A percentile compares a stretch with the other conserved stretches of the same genome.
Evolutionary conservation across 2,113 vertebrate species (phyloP).

Genomic region (Casuarius casuarius): DNA sequence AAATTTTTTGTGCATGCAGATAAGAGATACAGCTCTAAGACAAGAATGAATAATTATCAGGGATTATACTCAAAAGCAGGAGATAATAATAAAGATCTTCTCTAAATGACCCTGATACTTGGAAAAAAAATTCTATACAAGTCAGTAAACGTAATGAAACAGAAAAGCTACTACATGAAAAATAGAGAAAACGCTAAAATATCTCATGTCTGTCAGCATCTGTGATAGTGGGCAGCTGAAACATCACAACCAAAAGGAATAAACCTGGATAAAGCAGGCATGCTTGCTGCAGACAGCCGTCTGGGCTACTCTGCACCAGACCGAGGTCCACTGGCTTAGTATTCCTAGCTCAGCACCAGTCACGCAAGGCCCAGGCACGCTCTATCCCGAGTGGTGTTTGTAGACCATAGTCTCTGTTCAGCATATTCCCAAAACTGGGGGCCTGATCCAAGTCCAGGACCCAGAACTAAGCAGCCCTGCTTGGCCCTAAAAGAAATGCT

Average conservation of each 20-base stretch:
- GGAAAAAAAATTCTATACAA: not conserved
- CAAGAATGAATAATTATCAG: not conserved
- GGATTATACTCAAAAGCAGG: not conserved
- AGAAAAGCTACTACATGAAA: not conserved
- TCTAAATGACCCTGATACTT: not conserved
- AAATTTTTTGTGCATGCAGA: not conserved
- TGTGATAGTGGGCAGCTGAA: not conserved
- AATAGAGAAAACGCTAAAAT: not conserved
- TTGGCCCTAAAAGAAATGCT: not conserved
- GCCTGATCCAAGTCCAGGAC: not conserved
- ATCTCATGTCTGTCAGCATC: not conserved
- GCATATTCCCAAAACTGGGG: not conserved
- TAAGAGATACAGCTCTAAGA: slow-evolving; percentile 6
- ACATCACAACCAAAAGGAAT: not conserved
- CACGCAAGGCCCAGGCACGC: not conserved
- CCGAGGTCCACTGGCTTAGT: not conserved
- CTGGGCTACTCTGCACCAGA: not conserved
- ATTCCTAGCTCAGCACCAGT: not conserved
- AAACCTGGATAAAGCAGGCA: not conserved
- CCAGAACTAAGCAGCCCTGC: not conserved
- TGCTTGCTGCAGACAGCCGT: accelerated
- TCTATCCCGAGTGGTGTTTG: accelerated
- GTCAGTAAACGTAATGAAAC: not conserved
- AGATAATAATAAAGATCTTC: slow-evolving; percentile 3
- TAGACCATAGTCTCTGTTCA: accelerated